Base-by-base conservation (phyloP, 2,888 invertebrate genomes). In the Melinaea marsaeus region DNA sequence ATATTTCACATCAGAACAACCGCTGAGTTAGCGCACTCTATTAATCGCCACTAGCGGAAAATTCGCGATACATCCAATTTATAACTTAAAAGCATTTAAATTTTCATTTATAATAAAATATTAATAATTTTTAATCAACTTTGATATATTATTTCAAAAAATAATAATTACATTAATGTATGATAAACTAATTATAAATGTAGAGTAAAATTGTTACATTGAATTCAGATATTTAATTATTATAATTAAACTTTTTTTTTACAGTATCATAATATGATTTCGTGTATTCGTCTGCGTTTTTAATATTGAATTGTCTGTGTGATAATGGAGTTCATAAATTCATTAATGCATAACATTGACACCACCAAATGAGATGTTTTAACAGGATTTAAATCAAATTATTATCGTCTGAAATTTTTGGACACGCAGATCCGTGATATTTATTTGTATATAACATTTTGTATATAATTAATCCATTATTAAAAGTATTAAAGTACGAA, bases 311-410 rank as follows among this genome's bases (percentile, higher is more conserved):
- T 67, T 68, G 63, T 63, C 66, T 63, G 61, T 68, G 64, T 66
- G 65, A 60, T 72, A 73, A 74, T 74, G 74, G 73, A 58, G 60
- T 45, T 55, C 66, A 62, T 74, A 74, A 72, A 73, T 74, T 71
- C 67, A 73, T 74, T 72, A 70, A 62, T 32, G 54, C 13, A 54
- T 56, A 57, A 70, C 71, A 68, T 66, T 69, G 70, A 65, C 69
- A 63, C 57, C 60, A 61, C 64, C 67, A 65, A 69, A 70, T 69
- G 68, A 67, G 66, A 68, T 68, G 63, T 66, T 66, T 70, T 69
- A 71, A 71, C 60, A 63, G 61, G 64, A 48, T 56, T 64, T 64
- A 66, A 70, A 66, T 70, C 67, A 65, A 60, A 64, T 70, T 69
- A 57, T 32, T 22, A 13, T n/a, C 55, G 42, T 45, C 33, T 42